These are phyloP conservation scores for Epinotia demarniana DNA, from an alignment of 2,888 invertebrate species.

Conservation along the genomic window DNA sequence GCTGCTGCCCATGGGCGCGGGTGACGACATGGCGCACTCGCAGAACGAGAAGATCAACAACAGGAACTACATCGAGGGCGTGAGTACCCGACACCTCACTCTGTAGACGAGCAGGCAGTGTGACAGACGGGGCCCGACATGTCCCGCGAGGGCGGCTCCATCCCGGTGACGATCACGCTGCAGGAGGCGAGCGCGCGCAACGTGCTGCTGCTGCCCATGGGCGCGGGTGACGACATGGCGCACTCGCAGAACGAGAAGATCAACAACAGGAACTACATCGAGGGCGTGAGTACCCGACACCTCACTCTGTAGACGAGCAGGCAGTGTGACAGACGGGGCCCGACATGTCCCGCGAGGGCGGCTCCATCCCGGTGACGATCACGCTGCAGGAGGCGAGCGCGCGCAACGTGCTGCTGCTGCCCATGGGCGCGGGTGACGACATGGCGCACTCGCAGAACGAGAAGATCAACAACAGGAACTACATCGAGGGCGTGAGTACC, in stretches of 20 bases:
- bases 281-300: constrained; percentile 89
- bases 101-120: too few relatives aligned
- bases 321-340: constrained; percentile 91
- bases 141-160: constrained; percentile 98
- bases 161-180: constrained; percentile 97
- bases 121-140: constrained; percentile 64
- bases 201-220: constrained; percentile 97
- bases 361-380: constrained; percentile 98
- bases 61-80: constrained; percentile 97
- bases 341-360: constrained; percentile 98
- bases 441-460: constrained; percentile 99
- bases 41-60: constrained; percentile 99
- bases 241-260: constrained; percentile 99
- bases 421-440: constrained; percentile 98
- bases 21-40: constrained; percentile 99
- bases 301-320: too few relatives aligned
- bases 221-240: constrained; percentile 98
- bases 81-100: constrained; percentile 74
- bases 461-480: constrained; percentile 96
- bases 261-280: constrained; percentile 95
- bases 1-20: constrained; percentile 96
- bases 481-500: constrained; percentile 94
- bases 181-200: constrained; percentile 96
- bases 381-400: constrained; percentile 96
- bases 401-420: constrained; percentile 96